phyloP scores from a whole-genome alignment of 2,888 invertebrate species.

The Serrognathus titanus region DNA sequence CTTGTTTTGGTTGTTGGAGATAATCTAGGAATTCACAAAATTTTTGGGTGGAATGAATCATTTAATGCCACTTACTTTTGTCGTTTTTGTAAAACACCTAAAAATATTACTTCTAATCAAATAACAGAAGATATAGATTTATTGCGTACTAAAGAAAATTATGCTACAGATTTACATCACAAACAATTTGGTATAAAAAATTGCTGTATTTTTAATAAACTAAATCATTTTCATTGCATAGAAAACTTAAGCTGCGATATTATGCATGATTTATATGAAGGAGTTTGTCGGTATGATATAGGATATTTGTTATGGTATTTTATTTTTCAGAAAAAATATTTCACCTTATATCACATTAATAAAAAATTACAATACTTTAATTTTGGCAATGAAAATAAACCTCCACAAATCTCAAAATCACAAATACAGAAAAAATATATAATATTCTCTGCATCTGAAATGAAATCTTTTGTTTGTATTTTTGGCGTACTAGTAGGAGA shows the following conservation, averaged over 20 bases:
- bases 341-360: slow-evolving; percentile 17
- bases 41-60: slow-evolving; percentile 28
- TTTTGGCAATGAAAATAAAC: slow-evolving; percentile 7
- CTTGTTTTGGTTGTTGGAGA: slow-evolving; percentile 27
- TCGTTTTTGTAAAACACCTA: slow-evolving; percentile 24
- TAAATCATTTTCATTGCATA: slow-evolving; percentile 26
- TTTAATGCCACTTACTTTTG: slow-evolving; percentile 28
- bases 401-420: slow-evolving; percentile 18
- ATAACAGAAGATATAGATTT: neutral
- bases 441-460: slow-evolving; percentile 31
- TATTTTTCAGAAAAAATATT: slow-evolving; percentile 17
- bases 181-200: slow-evolving; percentile 26
- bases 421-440: slow-evolving; percentile 23
- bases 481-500: slow-evolving; percentile 28
- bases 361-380: slow-evolving; percentile 12
- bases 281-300: slow-evolving; percentile 24
- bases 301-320: slow-evolving; percentile 21
- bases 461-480: slow-evolving; percentile 31
- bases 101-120: neutral
- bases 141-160: slow-evolving; percentile 5
- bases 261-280: slow-evolving; percentile 28
- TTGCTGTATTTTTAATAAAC: slow-evolving; percentile 24
- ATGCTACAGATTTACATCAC: neutral
- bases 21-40: slow-evolving; percentile 29
- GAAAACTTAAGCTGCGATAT: slow-evolving; percentile 30